Conservation (phyloP, 2,888 invertebrate species). For the Eupithecia centaureata region DNA sequence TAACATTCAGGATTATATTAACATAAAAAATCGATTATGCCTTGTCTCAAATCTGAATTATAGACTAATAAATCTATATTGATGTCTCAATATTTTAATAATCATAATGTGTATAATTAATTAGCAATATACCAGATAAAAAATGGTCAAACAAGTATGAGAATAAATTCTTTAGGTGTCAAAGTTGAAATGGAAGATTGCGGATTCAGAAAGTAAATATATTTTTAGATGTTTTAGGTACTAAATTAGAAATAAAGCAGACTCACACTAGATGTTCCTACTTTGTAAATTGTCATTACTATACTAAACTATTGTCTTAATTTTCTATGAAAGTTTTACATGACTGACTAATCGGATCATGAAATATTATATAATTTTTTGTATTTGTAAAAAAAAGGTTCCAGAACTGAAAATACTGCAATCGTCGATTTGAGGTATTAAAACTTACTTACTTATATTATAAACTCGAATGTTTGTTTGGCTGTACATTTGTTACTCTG, state of each 20-base stretch:
- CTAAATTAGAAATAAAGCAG: background rate
- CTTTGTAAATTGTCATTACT: too few species aligned
- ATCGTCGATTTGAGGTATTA: background rate
- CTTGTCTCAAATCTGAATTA: conserved; percentile 56
- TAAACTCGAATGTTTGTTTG: too few species aligned
- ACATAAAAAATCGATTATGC: conserved; percentile 58
- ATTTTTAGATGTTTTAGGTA: background rate
- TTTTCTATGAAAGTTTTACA: background rate
- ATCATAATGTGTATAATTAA: conserved; percentile 38
- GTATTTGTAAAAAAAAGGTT: background rate
- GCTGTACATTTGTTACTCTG: too few species aligned
- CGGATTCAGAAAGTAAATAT: background rate
- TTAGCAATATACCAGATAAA: conserved; percentile 29
- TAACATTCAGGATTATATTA: conserved; percentile 36
- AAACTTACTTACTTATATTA: too few species aligned
- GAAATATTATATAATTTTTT: background rate
- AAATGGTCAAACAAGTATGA: conserved; percentile 4
- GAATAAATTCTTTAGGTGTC: conserved; percentile 20
- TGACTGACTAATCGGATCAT: background rate
- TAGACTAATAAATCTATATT: conserved; percentile 58
- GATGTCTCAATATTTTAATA: conserved; percentile 57
- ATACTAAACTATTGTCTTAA: too few species aligned
- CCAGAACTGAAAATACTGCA: background rate
- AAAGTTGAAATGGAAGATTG: conserved; percentile 22
- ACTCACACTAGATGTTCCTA: background rate